A percentile compares a stretch with the other conserved stretches of the same genome.
Evolutionary conservation across 2,888 invertebrate species (phyloP).

Genomic region (Ganaspis brasiliensis): DNA sequence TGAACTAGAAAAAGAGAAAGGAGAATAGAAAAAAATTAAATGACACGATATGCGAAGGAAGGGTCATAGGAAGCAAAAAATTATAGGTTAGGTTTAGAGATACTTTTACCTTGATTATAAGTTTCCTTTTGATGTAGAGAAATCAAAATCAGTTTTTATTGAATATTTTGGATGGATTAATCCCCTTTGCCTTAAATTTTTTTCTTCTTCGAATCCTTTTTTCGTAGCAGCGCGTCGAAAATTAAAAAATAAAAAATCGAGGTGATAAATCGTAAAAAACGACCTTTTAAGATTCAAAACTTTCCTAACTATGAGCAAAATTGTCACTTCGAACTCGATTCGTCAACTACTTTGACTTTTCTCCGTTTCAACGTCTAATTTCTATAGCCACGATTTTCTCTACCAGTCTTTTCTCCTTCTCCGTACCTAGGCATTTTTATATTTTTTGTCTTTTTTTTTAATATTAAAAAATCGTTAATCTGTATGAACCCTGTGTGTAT

Average conservation of each 20-base stretch:
- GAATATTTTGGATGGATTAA: too few species aligned
- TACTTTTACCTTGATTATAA: too few species aligned
- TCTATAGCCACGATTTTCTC: slow-evolving; percentile 71
- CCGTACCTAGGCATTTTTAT: slow-evolving; percentile 72
- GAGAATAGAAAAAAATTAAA: too few species aligned
- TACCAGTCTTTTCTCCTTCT: slow-evolving; percentile 78
- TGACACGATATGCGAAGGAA: too few species aligned
- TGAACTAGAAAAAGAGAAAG: too few species aligned
- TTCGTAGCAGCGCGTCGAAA: too few species aligned
- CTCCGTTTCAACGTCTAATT: slow-evolving; percentile 62
- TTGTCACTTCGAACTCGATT: slow-evolving; percentile 56
- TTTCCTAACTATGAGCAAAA: slow-evolving; percentile 68
- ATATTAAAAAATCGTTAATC: slow-evolving; percentile 72
- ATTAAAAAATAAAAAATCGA: slow-evolving; percentile 15
- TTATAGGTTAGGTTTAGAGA: too few species aligned
- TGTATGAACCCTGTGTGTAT: slow-evolving; percentile 70
- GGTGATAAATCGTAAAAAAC: not conserved
- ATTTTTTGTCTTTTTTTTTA: slow-evolving; percentile 60
- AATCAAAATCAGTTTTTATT: too few species aligned
- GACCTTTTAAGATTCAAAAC: slow-evolving; percentile 50
- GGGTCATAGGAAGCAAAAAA: too few species aligned
- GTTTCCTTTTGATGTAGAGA: too few species aligned
- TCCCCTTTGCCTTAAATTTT: too few species aligned
- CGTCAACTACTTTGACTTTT: not conserved
- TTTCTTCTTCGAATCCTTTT: too few species aligned